These are phyloP conservation scores for Cricetomys ansorgei DNA, from an alignment of 2,113 vertebrate species.

Conservation along the genomic window DNA sequence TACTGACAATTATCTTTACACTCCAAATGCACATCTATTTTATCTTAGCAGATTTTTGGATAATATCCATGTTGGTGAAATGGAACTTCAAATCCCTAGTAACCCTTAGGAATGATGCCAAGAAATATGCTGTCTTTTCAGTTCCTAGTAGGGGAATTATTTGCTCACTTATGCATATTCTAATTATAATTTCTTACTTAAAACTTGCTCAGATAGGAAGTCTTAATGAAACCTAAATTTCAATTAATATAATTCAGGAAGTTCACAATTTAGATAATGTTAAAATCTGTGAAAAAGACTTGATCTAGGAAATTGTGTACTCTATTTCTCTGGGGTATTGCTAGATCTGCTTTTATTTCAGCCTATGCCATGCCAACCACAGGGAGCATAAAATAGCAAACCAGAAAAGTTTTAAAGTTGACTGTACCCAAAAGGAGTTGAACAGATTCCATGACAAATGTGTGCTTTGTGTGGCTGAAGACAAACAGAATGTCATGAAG, in stretches of 20 bases:
- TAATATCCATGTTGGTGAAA: neutral
- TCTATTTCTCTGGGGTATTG: neutral
- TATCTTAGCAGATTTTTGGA: neutral
- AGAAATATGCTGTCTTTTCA: neutral
- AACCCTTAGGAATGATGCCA: neutral
- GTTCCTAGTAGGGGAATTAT: slow-evolving; percentile 7
- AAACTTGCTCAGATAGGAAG: slow-evolving; percentile 41
- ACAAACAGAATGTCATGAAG: neutral
- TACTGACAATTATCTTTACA: neutral
- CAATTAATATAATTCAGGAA: slow-evolving; percentile 16
- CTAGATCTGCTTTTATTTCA: slow-evolving; percentile 17
- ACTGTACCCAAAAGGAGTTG: slow-evolving; percentile 28
- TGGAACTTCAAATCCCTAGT: neutral
- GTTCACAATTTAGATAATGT: neutral
- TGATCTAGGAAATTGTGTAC: neutral
- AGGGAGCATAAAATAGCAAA: slow-evolving; percentile 32
- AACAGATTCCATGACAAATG: neutral
- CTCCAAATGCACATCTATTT: neutral
- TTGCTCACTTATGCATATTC: slow-evolving; percentile 45
- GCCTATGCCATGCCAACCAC: neutral
- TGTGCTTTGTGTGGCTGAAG: slow-evolving; percentile 7
- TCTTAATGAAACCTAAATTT: slow-evolving; percentile 40
- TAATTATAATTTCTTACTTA: slow-evolving; percentile 47
- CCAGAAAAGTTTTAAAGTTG: slow-evolving; percentile 53
- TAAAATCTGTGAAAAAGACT: neutral